phyloP scores from a whole-genome alignment of 2,888 invertebrate species.

The Leucania comma region DNA sequence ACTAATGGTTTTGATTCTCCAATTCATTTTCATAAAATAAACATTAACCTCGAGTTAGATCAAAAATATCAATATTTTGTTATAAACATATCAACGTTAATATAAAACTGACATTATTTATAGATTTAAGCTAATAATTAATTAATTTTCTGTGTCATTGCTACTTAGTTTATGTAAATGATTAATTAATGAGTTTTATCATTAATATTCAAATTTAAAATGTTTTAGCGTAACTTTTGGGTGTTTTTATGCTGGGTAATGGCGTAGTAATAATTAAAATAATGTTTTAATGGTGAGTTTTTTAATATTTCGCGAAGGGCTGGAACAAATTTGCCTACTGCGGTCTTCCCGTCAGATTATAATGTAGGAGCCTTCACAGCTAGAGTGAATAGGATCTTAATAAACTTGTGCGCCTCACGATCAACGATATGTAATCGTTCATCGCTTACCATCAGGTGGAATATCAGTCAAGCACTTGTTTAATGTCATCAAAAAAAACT shows the following conservation, averaged over 20 bases:
- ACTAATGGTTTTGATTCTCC: slow-evolving; percentile 44
- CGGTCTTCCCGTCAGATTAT: no score
- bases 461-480: no score
- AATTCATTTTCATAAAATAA: slow-evolving; percentile 58
- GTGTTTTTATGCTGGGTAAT: slow-evolving; percentile 2
- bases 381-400: no score
- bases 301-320: not conserved
- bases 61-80: slow-evolving; percentile 58
- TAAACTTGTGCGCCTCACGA: no score
- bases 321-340: no score
- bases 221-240: not conserved
- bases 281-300: not conserved
- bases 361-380: no score
- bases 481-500: no score
- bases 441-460: no score
- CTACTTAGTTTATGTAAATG: slow-evolving; percentile 64
- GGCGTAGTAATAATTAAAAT: slow-evolving; percentile 1
- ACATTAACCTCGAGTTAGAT: slow-evolving; percentile 61
- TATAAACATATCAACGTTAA: slow-evolving; percentile 61
- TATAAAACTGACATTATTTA: slow-evolving; percentile 64
- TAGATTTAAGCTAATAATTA: slow-evolving; percentile 55
- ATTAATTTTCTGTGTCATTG: slow-evolving; percentile 56
- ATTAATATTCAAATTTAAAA: slow-evolving; percentile 50
- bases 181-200: slow-evolving; percentile 52
- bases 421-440: no score